phyloP scores from a whole-genome alignment of 2,113 vertebrate genomes.

The Psilopsiagon aymara region DNA sequence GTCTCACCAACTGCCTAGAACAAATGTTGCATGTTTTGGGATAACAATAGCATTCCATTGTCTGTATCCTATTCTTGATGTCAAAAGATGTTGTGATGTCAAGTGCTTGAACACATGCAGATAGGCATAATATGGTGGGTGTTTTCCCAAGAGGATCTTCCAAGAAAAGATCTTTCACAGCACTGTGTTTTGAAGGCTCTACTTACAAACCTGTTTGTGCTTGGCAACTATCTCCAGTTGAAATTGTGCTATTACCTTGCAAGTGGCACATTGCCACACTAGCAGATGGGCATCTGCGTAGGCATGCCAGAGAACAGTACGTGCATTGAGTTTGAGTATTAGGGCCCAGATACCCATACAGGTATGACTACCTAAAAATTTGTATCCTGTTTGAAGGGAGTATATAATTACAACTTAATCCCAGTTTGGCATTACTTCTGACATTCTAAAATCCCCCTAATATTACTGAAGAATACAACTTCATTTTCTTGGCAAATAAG shows the following conservation, averaged over 20 bases:
- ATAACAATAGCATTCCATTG: not conserved
- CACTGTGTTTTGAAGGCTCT: slow-evolving; percentile 40
- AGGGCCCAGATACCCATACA: slow-evolving; percentile 3
- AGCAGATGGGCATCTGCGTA: slow-evolving; percentile 64
- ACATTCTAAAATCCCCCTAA: not conserved
- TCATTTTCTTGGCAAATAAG: slow-evolving; percentile 39
- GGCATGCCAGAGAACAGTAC: slow-evolving; percentile 40
- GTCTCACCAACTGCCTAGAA: not conserved
- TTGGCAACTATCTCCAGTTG: slow-evolving; percentile 59
- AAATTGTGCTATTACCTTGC: slow-evolving; percentile 71
- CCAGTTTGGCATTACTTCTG: not conserved
- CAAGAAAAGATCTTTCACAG: not conserved
- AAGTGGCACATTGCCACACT: slow-evolving; percentile 67
- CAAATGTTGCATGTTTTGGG: slow-evolving; percentile 17
- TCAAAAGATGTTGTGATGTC: not conserved
- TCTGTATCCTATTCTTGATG: not conserved
- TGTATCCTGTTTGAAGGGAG: not conserved
- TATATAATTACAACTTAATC: not conserved
- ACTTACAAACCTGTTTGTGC: slow-evolving; percentile 38
- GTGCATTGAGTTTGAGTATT: slow-evolving; percentile 48
- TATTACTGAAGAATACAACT: not conserved
- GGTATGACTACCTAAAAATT: not conserved
- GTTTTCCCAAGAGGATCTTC: not conserved
- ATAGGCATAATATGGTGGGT: not conserved
- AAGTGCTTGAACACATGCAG: not conserved